phyloP scores from a whole-genome alignment of 2,113 vertebrate species.

The Tachysurus vachellii region DNA sequence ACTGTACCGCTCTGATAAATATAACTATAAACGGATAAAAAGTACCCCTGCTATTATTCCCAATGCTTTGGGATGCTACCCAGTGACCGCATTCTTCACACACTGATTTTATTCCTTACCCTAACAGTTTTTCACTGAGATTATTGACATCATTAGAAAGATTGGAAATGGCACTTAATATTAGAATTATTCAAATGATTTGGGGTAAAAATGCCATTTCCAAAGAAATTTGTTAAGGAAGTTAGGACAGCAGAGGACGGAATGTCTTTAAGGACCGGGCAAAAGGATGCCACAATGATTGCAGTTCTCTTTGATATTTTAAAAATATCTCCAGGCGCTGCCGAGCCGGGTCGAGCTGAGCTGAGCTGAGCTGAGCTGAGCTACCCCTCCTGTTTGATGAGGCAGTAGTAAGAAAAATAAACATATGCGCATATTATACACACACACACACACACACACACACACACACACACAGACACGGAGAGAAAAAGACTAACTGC shows the following conservation, averaged over 20 bases:
- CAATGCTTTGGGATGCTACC: neutral
- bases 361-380: slow-evolving; percentile 9
- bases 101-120: neutral
- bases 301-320: slow-evolving; percentile 40
- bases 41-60: no score
- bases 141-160: neutral
- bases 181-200: neutral
- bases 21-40: neutral
- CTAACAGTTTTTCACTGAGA: neutral
- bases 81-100: neutral
- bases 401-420: slow-evolving; percentile 22
- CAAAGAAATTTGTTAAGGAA: neutral
- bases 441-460: slow-evolving; percentile 38
- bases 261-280: slow-evolving; percentile 31
- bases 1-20: neutral
- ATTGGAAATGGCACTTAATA: neutral
- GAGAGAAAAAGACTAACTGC: neutral
- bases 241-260: neutral
- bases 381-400: slow-evolving; percentile 21
- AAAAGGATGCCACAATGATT: slow-evolving; percentile 49
- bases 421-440: slow-evolving; percentile 12
- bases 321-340: slow-evolving; percentile 49
- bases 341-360: slow-evolving; percentile 1
- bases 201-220: neutral
- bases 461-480: slow-evolving; percentile 10